Percentiles rank a stretch among this genome's conserved stretches.
Conservation (phyloP, 2,797 vertebrate species). For the Pagetopsis macropterus region DNA sequence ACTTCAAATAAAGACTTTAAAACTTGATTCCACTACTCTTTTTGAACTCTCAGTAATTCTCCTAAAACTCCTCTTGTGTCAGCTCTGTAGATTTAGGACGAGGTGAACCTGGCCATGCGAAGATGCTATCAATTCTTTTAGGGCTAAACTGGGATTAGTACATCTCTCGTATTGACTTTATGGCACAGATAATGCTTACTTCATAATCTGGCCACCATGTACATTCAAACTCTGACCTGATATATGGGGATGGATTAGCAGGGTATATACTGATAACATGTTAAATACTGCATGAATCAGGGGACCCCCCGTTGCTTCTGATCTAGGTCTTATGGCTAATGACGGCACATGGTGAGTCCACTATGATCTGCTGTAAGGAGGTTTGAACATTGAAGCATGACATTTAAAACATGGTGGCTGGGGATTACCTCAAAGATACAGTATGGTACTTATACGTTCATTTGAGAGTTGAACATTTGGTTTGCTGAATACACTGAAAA, state of each 20-base stretch:
- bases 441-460: not conserved
- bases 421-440: slow-evolving; percentile 7
- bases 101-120: slow-evolving; percentile 53
- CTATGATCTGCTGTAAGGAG: slow-evolving; percentile 31
- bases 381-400: slow-evolving; percentile 36
- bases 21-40: not conserved
- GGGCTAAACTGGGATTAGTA: slow-evolving; percentile 78
- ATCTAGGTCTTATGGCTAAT: slow-evolving; percentile 49
- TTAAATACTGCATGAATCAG: slow-evolving; percentile 36
- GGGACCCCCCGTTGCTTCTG: slow-evolving; percentile 21
- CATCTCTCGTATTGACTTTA: slow-evolving; percentile 58
- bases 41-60: not conserved
- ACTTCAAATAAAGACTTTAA: slow-evolving; percentile 1
- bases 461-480: not conserved
- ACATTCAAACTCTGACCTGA: slow-evolving; percentile 63
- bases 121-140: slow-evolving; percentile 50
- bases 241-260: slow-evolving; percentile 28
- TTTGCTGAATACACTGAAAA: not conserved
- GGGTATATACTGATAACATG: slow-evolving; percentile 10
- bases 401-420: slow-evolving; percentile 15
- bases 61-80: not conserved
- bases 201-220: slow-evolving; percentile 61
- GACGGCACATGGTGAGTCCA: slow-evolving; percentile 16
- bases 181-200: slow-evolving; percentile 53
- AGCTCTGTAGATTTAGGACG: slow-evolving; percentile 18